Conservation (phyloP, 2,888 invertebrate species). For the Brachypterus glaber region DNA sequence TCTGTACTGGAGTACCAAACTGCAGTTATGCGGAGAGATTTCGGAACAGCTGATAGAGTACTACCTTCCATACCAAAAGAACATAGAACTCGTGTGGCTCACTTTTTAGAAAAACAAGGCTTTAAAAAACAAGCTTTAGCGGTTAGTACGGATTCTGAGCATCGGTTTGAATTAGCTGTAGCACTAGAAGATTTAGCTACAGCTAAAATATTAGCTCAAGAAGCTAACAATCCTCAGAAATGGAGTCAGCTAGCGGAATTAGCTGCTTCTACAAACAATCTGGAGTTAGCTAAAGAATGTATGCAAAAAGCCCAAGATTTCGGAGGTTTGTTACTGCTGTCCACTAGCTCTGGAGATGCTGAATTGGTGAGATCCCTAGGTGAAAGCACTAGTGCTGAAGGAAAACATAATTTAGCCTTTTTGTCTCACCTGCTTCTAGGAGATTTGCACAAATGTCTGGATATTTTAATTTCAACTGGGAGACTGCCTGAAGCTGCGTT, state of each 20-base stretch:
- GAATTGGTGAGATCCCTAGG: slow-evolving; percentile 70
- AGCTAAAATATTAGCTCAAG: slow-evolving; percentile 77
- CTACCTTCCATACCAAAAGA: slow-evolving; percentile 92
- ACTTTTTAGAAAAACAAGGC: slow-evolving; percentile 99
- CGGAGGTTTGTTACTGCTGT: slow-evolving; percentile 79
- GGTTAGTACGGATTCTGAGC: slow-evolving; percentile 95
- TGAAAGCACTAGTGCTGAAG: slow-evolving; percentile 56
- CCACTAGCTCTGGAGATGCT: slow-evolving; percentile 77
- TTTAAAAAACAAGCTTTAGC: slow-evolving; percentile 96
- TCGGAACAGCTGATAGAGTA: slow-evolving; percentile 89
- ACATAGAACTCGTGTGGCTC: slow-evolving; percentile 94
- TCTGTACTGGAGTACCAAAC: slow-evolving; percentile 99
- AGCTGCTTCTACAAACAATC: slow-evolving; percentile 76
- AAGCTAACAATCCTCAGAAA: slow-evolving; percentile 81
- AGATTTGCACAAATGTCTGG: slow-evolving; percentile 76
- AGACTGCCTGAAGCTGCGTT: slow-evolving; percentile 96
- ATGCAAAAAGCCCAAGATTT: slow-evolving; percentile 91
- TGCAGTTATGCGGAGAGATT: slow-evolving; percentile 97
- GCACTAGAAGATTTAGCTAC: slow-evolving; percentile 69
- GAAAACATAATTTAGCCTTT: slow-evolving; percentile 89
- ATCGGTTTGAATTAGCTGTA: slow-evolving; percentile 92
- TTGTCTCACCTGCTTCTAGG: slow-evolving; percentile 84
- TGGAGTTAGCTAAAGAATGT: slow-evolving; percentile 86
- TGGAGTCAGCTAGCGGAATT: slow-evolving; percentile 92
- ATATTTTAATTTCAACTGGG: slow-evolving; percentile 72